Evolutionary conservation across 2,797 vertebrate genomes (phyloP), one percentile per base, ranked within the genome.

Genomic region (Adelosebastes latens): DNA sequence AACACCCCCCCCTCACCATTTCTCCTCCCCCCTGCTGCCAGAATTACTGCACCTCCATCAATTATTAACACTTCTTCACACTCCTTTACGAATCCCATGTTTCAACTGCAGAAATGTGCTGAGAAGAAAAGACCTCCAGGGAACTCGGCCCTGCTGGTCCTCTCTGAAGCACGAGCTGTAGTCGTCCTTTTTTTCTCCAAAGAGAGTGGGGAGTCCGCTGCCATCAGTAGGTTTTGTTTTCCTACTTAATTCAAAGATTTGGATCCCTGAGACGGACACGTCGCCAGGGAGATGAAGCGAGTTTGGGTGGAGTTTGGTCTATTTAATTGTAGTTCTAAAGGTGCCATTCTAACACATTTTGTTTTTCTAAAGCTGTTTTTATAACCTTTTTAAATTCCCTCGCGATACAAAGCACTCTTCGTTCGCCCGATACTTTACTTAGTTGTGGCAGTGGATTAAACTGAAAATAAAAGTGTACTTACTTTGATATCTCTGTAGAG

Each of bases 401-500:
- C 0, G 24, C n/a, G 73, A 53, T 8, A 24, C 46, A 39, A 69
- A 34, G 22, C 13, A 6, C 46, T 32, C 75, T 58, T 25, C 12
- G 52, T 32, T 74, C n/a, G 14, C 67, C 14, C 1, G 25, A 63
- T 55, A 68, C 65, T 32, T 39, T 53, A 24, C 67, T 78, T n/a
- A 18, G 77, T 81, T 39, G 55, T 52, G 75, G 69, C 68, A 39
- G 74, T 0, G 63, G 75, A 87, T 83, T 56, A 82, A 34, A 42
- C 14, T 0, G 6, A 16, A 60, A 72, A 78, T 34, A 68, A 76
- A 73, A 72, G 63, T 22, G 13, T 52, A 61, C 92, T 75, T 96
- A 99, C 98, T 97, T 99, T 99, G 77, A 94, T 91, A 79, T 99
- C 98, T 91, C 97, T 98, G 94, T 97, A 99, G 69, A 99, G 90